These are phyloP conservation scores for Bombus huntii DNA, from an alignment of 1,140 invertebrate species.

Conservation along the genomic window DNA sequence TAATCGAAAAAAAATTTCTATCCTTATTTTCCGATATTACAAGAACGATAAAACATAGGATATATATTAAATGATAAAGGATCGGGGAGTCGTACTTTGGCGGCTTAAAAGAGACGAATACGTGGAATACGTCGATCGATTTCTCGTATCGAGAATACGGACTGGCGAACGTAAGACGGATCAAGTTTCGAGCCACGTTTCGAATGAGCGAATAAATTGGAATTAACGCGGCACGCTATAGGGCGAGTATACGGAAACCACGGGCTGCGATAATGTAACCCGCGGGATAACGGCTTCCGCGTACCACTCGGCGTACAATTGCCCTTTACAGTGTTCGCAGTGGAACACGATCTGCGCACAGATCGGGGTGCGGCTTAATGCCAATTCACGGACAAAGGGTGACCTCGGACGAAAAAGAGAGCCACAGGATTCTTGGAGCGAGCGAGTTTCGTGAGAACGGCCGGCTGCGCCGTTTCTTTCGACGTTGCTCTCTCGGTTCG, in stretches of 20 bases:
- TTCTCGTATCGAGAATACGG: background rate
- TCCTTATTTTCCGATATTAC: too few relatives aligned
- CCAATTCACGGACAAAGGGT: background rate
- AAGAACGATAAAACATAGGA: too few relatives aligned
- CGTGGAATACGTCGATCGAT: background rate
- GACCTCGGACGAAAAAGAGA: background rate
- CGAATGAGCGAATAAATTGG: slow-evolving; percentile 29
- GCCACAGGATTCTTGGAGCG: background rate
- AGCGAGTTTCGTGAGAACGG: background rate
- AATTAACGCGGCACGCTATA: slow-evolving; percentile 26
- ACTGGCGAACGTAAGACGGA: background rate
- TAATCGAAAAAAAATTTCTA: too few relatives aligned
- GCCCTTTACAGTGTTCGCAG: slow-evolving; percentile 7
- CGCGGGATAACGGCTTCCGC: slow-evolving; percentile 29
- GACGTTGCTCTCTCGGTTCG: too few relatives aligned
- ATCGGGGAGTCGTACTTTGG: too few relatives aligned
- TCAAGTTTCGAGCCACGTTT: slow-evolving; percentile 8
- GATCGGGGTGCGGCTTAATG: background rate
- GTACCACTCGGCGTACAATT: slow-evolving; percentile 23
- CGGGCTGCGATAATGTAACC: slow-evolving; percentile 40
- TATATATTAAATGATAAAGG: too few relatives aligned
- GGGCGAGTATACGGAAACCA: slow-evolving; percentile 28
- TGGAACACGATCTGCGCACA: background rate
- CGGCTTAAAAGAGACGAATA: too few relatives aligned
- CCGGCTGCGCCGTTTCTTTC: background rate